Evolutionary conservation across 2,797 vertebrate genomes (phyloP).

Genomic region (Chaetodon trifasciatus): DNA sequence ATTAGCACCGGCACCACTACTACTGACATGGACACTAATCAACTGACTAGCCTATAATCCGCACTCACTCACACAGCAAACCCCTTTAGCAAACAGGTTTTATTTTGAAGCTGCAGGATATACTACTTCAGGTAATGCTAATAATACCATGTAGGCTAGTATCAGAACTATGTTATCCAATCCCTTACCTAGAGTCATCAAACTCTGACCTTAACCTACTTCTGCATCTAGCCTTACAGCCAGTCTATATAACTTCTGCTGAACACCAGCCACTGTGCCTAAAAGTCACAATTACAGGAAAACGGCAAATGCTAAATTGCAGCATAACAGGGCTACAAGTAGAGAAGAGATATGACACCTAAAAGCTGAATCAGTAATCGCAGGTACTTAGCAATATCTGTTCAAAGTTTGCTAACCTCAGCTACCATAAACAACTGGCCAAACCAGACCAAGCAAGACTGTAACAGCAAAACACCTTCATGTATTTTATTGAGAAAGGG

Average conservation of each 20-base stretch:
- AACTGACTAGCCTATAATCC: constrained; percentile 52
- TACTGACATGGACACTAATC: constrained; percentile 30
- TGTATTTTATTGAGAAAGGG: background rate
- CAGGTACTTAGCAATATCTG: background rate
- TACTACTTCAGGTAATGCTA: constrained; percentile 37
- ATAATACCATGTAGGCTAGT: constrained; percentile 34
- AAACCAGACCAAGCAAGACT: no score
- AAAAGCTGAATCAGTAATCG: background rate
- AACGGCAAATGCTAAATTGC: background rate
- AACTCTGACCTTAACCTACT: constrained; percentile 41
- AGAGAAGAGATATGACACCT: background rate
- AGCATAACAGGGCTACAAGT: background rate
- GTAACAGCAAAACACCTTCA: background rate
- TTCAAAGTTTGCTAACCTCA: background rate
- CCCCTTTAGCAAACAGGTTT: constrained; percentile 18
- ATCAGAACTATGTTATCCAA: constrained; percentile 22
- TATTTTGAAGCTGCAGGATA: constrained; percentile 50
- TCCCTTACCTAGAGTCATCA: constrained; percentile 35
- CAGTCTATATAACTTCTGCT: background rate
- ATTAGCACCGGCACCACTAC: constrained; percentile 56
- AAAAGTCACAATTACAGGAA: background rate
- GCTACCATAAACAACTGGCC: background rate
- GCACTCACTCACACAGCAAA: constrained; percentile 14
- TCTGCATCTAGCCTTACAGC: constrained; percentile 4
- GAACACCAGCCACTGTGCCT: background rate